phyloP scores from a whole-genome alignment of 1,140 invertebrate species.

The Eueides isabella region DNA sequence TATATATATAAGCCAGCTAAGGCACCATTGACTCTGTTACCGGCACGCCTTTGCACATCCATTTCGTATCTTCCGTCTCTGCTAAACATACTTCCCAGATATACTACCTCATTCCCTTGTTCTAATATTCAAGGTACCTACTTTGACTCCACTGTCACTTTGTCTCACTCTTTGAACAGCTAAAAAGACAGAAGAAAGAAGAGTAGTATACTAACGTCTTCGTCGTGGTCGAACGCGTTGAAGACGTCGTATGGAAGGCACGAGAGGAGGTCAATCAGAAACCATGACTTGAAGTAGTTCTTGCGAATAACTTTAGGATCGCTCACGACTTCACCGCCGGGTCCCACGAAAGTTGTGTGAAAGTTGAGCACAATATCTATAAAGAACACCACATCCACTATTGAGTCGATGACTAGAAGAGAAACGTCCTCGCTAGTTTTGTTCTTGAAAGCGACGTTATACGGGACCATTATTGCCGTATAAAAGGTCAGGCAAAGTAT shows the following conservation, averaged over 20 bases:
- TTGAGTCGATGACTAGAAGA: conserved; percentile 97
- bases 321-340: conserved; percentile 98
- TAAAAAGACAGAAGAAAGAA: not conserved
- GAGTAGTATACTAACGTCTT: conserved; percentile 90
- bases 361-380: conserved; percentile 99
- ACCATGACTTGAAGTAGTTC: conserved; percentile 99
- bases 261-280: conserved; percentile 99
- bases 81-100: too few relatives aligned
- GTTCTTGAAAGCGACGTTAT: conserved; percentile 99
- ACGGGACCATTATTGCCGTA: conserved; percentile 99
- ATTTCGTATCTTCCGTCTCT: too few relatives aligned
- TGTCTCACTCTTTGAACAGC: too few relatives aligned
- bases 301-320: conserved; percentile 98
- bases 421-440: conserved; percentile 99
- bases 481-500: conserved; percentile 99
- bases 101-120: too few relatives aligned
- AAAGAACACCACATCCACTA: conserved; percentile 99
- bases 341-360: conserved; percentile 99
- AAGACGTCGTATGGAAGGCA: conserved; percentile 99
- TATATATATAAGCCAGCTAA: too few relatives aligned
- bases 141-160: too few relatives aligned
- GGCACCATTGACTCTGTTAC: too few relatives aligned
- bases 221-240: conserved; percentile 99
- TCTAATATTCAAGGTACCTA: too few relatives aligned
- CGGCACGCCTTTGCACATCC: too few relatives aligned